These are phyloP conservation scores for Himalopsyche anomala DNA, from an alignment of 2,888 invertebrate species.

Conservation along the genomic window DNA sequence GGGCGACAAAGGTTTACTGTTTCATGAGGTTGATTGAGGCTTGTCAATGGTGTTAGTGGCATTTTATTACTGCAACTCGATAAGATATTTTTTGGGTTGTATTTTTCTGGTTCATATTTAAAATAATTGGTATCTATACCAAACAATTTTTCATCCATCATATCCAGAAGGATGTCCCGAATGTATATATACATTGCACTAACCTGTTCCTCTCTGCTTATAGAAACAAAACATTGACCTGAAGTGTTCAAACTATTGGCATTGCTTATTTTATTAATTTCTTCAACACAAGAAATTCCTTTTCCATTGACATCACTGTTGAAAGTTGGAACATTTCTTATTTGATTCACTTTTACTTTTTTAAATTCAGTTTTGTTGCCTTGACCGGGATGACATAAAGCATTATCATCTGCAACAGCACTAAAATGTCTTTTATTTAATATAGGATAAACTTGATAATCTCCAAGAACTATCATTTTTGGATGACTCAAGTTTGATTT, in stretches of 20 bases:
- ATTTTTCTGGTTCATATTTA: not conserved
- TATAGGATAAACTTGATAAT: too few relatives aligned
- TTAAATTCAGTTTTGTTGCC: too few relatives aligned
- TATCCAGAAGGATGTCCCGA: not conserved
- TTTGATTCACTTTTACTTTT: too few relatives aligned
- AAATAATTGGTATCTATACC: not conserved
- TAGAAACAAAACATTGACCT: not conserved
- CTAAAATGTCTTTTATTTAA: too few relatives aligned
- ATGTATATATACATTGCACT: not conserved
- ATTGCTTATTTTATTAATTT: not conserved
- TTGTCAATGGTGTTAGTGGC: not conserved
- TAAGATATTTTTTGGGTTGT: not conserved
- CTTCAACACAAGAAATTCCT: not conserved
- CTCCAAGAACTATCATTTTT: too few relatives aligned
- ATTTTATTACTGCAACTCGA: not conserved
- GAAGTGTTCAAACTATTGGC: not conserved
- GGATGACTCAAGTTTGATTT: too few relatives aligned
- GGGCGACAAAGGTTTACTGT: not conserved
- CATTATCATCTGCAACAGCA: too few relatives aligned
- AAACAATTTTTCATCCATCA: not conserved
- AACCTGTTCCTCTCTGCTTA: constrained; percentile 1
- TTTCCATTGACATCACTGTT: not conserved
- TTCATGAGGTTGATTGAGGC: not conserved
- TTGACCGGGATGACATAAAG: too few relatives aligned
- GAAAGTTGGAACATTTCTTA: too few relatives aligned